phyloP scores from a whole-genome alignment of 1,140 invertebrate genomes.

The Tribolium castaneum region DNA sequence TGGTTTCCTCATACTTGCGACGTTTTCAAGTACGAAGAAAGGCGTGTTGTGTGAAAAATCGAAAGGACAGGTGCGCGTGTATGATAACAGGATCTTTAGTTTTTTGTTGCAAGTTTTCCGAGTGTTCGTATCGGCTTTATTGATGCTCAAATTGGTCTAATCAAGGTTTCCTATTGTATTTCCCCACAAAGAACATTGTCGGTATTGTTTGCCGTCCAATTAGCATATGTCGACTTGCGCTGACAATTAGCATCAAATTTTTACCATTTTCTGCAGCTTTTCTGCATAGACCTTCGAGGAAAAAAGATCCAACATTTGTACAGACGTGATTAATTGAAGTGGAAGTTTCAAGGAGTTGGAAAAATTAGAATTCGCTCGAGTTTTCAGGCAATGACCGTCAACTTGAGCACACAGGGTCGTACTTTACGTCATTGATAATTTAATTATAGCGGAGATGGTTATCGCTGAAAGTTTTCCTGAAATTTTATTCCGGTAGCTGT shows the following conservation, averaged over 20 bases:
- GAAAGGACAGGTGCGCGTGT: background rate
- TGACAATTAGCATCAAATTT: constrained; percentile 17
- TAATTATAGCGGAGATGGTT: background rate
- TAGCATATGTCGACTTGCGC: constrained; percentile 25
- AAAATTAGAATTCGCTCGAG: background rate
- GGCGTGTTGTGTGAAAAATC: background rate
- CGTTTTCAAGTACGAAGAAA: constrained; percentile 34
- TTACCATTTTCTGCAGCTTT: background rate
- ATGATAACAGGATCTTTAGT: background rate
- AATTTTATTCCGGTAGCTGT: background rate
- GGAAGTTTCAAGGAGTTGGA: too few species aligned
- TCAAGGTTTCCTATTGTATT: constrained; percentile 30
- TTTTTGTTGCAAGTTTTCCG: too few species aligned
- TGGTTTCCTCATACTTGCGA: background rate
- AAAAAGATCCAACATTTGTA: background rate
- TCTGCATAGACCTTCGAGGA: constrained; percentile 11
- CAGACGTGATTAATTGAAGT: background rate
- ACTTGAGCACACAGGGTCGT: background rate
- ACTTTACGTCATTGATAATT: background rate
- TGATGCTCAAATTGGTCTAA: constrained; percentile 11
- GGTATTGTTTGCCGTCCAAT: constrained; percentile 11
- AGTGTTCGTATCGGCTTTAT: background rate
- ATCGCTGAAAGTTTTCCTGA: background rate
- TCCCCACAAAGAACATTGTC: constrained; percentile 17
- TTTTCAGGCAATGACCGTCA: background rate